Conservation (phyloP, 2,797 vertebrate genomes). For the Leucoraja ocellata region DNA sequence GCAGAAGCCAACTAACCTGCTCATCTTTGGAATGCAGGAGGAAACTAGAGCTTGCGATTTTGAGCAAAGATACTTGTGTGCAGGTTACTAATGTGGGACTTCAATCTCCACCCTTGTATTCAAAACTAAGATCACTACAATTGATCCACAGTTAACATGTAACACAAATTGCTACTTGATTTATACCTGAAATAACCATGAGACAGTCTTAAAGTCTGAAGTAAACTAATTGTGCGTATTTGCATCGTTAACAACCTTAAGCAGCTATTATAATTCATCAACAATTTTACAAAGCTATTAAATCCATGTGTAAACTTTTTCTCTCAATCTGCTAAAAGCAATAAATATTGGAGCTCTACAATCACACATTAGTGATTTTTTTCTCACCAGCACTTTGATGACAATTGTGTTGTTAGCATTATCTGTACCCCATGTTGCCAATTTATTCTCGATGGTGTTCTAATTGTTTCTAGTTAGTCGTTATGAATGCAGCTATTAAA, state of each 20-base stretch:
- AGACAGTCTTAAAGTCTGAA: not conserved
- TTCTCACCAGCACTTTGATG: conserved; percentile 40
- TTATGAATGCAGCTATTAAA: conserved; percentile 44
- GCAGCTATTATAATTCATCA: not conserved
- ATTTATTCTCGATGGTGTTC: conserved; percentile 31
- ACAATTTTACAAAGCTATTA: not conserved
- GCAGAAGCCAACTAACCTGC: too few species aligned
- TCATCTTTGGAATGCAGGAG: too few species aligned
- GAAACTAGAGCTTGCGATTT: too few species aligned
- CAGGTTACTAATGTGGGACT: too few species aligned
- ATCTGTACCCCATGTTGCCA: not conserved
- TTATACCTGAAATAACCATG: not conserved
- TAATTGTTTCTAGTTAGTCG: conserved; percentile 41
- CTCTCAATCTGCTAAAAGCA: not conserved
- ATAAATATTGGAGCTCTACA: conserved; percentile 42
- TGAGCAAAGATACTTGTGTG: too few species aligned
- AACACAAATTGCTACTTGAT: not conserved
- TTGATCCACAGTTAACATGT: too few species aligned
- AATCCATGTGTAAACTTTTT: not conserved
- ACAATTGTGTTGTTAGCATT: conserved; percentile 43
- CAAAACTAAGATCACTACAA: too few species aligned
- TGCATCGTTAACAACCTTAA: not conserved
- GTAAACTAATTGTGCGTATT: not conserved
- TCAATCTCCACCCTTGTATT: too few species aligned
- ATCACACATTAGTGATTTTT: not conserved